Conservation (phyloP, 2,113 vertebrate species). For the Rhagologus leucostigma region DNA sequence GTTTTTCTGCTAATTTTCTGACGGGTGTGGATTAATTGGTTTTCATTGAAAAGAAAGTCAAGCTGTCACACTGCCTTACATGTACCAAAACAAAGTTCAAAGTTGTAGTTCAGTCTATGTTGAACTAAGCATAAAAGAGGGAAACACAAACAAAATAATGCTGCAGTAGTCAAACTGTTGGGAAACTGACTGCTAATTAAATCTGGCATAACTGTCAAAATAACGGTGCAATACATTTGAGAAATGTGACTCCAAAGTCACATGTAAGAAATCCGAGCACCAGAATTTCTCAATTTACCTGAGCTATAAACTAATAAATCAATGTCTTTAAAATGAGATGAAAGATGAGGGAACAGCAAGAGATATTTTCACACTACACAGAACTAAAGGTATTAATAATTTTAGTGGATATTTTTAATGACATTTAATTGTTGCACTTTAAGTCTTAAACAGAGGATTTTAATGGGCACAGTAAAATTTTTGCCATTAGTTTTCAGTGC, state of each 20-base stretch:
- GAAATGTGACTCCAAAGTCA: conserved; percentile 19
- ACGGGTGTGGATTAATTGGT: neutral
- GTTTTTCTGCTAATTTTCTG: neutral
- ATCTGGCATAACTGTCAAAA: neutral
- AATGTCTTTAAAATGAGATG: conserved; percentile 13
- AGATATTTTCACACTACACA: neutral
- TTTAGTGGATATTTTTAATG: conserved; percentile 3
- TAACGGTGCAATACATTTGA: neutral
- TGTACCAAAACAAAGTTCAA: neutral
- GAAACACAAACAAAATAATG: neutral
- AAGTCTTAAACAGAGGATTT: neutral
- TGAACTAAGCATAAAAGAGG: neutral
- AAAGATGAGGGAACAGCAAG: conserved; percentile 3
- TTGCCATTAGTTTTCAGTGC: neutral
- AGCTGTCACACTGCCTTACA: neutral
- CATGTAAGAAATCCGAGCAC: neutral
- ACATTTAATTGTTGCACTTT: neutral
- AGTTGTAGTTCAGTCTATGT: neutral
- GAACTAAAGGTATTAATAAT: neutral
- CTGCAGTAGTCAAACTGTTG: neutral
- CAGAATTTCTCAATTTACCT: neutral
- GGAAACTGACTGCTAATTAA: conserved; percentile 31
- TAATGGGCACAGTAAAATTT: neutral
- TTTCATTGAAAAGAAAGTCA: neutral
- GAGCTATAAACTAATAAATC: conserved; percentile 18